Percentiles rank a stretch among this genome's conserved stretches.
These are phyloP conservation scores for Zeus faber DNA, from an alignment of 2,113 vertebrate genomes.

Conservation along the genomic window DNA sequence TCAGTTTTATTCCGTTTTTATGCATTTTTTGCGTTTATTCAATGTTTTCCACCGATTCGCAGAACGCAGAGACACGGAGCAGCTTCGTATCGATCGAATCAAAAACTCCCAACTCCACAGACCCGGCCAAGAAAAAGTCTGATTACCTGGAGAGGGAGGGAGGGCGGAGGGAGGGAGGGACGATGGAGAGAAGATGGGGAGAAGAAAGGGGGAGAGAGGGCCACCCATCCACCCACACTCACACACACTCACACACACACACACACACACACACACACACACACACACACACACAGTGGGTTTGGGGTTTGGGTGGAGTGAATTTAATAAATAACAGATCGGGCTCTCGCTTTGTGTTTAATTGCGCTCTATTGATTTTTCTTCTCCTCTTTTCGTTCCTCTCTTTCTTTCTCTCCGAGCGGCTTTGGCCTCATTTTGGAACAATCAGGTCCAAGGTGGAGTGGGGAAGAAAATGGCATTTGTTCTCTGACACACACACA, in stretches of 20 bases:
- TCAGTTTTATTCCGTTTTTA: too few relatives aligned
- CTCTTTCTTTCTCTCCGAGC: constrained; percentile 33
- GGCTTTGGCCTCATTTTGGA: constrained; percentile 69
- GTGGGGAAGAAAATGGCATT: constrained; percentile 59
- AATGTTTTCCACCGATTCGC: too few relatives aligned
- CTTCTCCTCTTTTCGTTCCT: constrained; percentile 37
- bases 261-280: background rate
- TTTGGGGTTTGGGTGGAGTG: constrained; percentile 53
- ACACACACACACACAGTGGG: constrained; percentile 48
- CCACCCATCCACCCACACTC: too few relatives aligned
- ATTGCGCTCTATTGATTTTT: constrained; percentile 77
- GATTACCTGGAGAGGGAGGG: too few relatives aligned
- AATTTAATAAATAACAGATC: constrained; percentile 76
- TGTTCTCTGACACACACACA: constrained; percentile 25
- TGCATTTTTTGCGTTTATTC: too few relatives aligned
- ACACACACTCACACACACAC: constrained; percentile 8
- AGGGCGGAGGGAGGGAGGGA: too few relatives aligned
- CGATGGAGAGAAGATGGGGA: too few relatives aligned
- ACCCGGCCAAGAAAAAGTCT: too few relatives aligned
- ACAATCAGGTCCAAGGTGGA: constrained; percentile 72
- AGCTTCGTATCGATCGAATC: too few relatives aligned
- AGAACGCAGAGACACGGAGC: too few relatives aligned
- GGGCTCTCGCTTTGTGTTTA: constrained; percentile 73
- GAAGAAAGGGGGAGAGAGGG: too few relatives aligned
- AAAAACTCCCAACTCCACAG: too few relatives aligned